These are phyloP conservation scores for Lepas anatifera DNA, from an alignment of 2,888 invertebrate species.

Conservation along the genomic window DNA sequence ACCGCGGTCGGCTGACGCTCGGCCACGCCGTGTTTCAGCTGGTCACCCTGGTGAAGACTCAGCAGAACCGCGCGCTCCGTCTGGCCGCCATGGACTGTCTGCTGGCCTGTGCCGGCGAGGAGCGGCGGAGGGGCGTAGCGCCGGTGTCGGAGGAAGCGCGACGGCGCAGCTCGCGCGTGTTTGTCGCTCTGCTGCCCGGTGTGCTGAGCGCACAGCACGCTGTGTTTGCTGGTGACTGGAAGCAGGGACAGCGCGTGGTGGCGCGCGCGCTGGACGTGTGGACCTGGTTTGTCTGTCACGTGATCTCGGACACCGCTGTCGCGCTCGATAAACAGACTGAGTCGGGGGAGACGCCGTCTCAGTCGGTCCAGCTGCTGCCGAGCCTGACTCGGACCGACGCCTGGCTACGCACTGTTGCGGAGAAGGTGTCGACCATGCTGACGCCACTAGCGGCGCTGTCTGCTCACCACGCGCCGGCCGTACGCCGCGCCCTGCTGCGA, in stretches of 20 bases:
- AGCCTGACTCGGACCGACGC: background rate
- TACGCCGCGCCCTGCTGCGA: background rate
- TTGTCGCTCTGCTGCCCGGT: background rate
- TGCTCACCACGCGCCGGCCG: background rate
- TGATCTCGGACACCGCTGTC: background rate
- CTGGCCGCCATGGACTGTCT: slow-evolving; percentile 20
- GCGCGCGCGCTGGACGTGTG: background rate
- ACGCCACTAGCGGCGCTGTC: background rate
- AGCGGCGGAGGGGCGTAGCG: slow-evolving; percentile 29
- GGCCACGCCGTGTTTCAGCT: slow-evolving; percentile 6
- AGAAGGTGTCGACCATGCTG: background rate
- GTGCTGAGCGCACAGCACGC: background rate
- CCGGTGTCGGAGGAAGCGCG: background rate
- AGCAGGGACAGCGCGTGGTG: background rate
- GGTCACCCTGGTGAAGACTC: background rate
- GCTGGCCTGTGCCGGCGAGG: slow-evolving; percentile 56
- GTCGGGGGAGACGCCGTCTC: background rate
- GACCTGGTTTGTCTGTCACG: background rate
- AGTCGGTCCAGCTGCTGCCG: background rate
- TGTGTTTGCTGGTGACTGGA: background rate
- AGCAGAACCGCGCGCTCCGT: background rate
- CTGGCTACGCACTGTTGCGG: background rate
- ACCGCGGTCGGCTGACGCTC: background rate
- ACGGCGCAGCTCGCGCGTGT: background rate
- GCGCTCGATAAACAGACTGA: background rate